These are phyloP conservation scores for Rhodeus uyekii DNA, from an alignment of 2,797 vertebrate genomes.

Conservation along the genomic window DNA sequence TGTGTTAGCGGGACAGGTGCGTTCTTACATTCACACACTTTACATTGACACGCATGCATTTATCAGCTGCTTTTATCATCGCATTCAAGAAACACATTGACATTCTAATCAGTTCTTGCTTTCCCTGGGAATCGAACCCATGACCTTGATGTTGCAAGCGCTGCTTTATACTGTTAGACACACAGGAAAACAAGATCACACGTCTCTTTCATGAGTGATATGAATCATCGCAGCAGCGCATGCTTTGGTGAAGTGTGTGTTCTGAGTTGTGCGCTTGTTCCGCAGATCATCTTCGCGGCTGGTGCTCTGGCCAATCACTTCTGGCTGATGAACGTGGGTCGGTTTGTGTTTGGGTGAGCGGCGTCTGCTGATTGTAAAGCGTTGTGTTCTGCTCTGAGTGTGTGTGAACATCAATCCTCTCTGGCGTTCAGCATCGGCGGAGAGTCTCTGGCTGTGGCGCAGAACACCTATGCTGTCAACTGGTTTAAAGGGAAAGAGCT, in stretches of 20 bases:
- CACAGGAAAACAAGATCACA: too few relatives aligned
- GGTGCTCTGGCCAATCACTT: constrained; percentile 85
- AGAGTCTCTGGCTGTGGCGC: constrained; percentile 95
- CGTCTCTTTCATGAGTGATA: too few relatives aligned
- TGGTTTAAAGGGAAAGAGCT: constrained; percentile 99
- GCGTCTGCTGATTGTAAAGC: not conserved
- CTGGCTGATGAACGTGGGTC: constrained; percentile 93
- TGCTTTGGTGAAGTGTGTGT: too few relatives aligned
- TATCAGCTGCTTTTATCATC: too few relatives aligned
- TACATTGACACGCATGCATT: too few relatives aligned
- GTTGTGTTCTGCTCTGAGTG: not conserved
- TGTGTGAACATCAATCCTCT: not conserved
- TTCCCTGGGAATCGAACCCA: too few relatives aligned
- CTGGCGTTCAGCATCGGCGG: constrained; percentile 85
- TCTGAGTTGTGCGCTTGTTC: not conserved
- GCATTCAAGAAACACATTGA: too few relatives aligned
- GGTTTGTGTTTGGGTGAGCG: constrained; percentile 94
- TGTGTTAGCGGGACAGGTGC: constrained; percentile 91
- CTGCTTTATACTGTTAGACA: too few relatives aligned
- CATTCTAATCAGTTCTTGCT: too few relatives aligned
- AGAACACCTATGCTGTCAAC: constrained; percentile 96
- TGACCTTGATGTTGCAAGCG: too few relatives aligned
- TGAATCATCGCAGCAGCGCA: too few relatives aligned
- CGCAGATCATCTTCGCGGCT: constrained; percentile 87
- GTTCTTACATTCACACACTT: constrained; percentile 43